A percentile compares a stretch with the other conserved stretches of the same genome.
phyloP scores from a whole-genome alignment of 2,113 vertebrate genomes.

The Synodontis membranacea region DNA sequence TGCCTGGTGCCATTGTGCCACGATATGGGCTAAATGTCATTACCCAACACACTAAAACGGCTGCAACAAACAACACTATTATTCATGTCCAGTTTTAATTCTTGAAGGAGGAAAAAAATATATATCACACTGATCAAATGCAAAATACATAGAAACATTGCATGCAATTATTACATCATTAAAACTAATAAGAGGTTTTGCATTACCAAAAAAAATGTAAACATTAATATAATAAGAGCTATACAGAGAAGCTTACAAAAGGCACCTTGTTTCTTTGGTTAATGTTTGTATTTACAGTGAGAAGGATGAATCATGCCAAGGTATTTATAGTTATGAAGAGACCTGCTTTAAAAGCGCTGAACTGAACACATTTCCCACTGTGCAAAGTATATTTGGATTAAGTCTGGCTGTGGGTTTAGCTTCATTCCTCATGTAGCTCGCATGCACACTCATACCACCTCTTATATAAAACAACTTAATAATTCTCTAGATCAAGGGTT shows the following conservation, averaged over 20 bases:
- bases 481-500: conserved; percentile 1
- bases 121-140: conserved; percentile 7
- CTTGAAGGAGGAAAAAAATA: conserved; percentile 3
- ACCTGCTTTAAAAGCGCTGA: conserved; percentile 46
- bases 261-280: conserved; percentile 43
- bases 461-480: conserved; percentile 24
- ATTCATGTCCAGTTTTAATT: conserved; percentile 37
- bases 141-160: conserved; percentile 13
- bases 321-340: conserved; percentile 50
- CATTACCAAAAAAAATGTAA: conserved; percentile 39
- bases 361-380: conserved; percentile 46
- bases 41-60: conserved; percentile 39
- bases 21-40: conserved; percentile 47
- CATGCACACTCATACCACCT: conserved; percentile 36
- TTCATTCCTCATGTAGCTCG: conserved; percentile 43
- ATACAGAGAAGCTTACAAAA: conserved; percentile 28
- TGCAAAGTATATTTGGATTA: conserved; percentile 52
- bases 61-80: conserved; percentile 32
- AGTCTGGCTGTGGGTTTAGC: conserved; percentile 46
- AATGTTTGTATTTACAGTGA: conserved; percentile 52
- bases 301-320: conserved; percentile 43
- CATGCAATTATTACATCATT: conserved; percentile 37
- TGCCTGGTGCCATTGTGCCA: conserved; percentile 12
- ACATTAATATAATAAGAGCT: conserved; percentile 27
- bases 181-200: conserved; percentile 16